These are phyloP conservation scores for Vombatus ursinus DNA, from an alignment of 2,113 vertebrate species.

Conservation along the genomic window DNA sequence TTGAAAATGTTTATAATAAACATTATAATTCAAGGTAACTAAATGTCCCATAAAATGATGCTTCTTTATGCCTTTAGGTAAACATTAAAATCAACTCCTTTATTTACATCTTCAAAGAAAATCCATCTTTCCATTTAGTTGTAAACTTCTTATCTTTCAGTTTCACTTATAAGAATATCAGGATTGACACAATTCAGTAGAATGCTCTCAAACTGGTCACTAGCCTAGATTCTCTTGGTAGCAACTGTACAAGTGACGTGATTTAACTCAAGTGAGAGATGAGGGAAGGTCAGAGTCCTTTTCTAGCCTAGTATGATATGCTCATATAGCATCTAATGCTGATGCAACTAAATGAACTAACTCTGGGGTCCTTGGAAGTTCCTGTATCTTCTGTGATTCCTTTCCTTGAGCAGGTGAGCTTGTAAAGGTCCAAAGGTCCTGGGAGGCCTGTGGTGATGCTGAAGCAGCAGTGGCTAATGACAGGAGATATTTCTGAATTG, in stretches of 20 bases:
- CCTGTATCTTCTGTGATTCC: no score
- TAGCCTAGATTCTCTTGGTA: background rate
- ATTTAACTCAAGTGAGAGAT: background rate
- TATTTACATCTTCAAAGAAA: background rate
- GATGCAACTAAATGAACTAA: no score
- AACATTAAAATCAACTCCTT: background rate
- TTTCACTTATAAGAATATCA: background rate
- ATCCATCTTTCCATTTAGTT: background rate
- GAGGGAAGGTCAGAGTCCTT: background rate
- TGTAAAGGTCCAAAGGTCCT: no score
- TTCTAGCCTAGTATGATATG: background rate
- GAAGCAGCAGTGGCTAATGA: no score
- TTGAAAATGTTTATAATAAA: background rate
- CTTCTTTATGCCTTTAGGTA: background rate
- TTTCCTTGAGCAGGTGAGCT: no score
- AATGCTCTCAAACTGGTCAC: background rate
- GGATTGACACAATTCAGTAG: background rate
- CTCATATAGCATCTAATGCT: no score
- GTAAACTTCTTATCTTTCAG: background rate
- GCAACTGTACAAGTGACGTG: background rate
- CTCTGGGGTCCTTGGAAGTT: no score
- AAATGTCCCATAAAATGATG: background rate
- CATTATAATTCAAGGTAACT: background rate
- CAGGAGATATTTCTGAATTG: no score
- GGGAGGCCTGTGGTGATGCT: no score